Percentiles rank a stretch among this genome's conserved stretches.
Evolutionary conservation across 2,797 vertebrate genomes (phyloP).

Genomic region (Helarctos malayanus): DNA sequence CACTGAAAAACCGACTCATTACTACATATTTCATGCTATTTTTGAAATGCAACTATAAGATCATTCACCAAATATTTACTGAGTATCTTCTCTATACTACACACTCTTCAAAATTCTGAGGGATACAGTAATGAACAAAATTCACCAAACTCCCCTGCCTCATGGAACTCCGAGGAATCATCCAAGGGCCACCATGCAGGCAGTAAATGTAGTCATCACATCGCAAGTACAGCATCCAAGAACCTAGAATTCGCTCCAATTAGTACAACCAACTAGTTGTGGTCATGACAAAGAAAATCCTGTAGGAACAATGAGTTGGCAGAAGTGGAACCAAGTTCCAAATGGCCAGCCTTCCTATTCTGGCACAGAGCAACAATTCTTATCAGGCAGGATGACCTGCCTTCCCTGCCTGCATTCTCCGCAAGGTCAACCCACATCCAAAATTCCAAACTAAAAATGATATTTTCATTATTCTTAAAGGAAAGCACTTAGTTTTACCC

Average conservation of each 20-base stretch:
- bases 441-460: slow-evolving; percentile 19
- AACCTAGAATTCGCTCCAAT: not conserved
- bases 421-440: not conserved
- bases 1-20: slow-evolving; percentile 45
- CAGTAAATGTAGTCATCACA: not conserved
- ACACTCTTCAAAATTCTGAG: not conserved
- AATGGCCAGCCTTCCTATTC: not conserved
- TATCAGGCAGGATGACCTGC: not conserved
- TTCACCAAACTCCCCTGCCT: not conserved
- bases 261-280: not conserved
- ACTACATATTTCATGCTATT: not conserved
- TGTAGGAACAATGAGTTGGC: not conserved
- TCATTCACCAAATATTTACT: slow-evolving; percentile 22
- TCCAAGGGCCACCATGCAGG: not conserved
- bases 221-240: not conserved
- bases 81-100: not conserved
- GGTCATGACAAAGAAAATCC: slow-evolving; percentile 2
- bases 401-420: not conserved
- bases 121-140: not conserved
- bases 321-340: not conserved
- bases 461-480: not conserved
- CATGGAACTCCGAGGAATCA: not conserved
- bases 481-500: slow-evolving; percentile 14
- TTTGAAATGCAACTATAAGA: slow-evolving; percentile 41
- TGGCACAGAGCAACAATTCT: not conserved